Evolutionary conservation across 2,797 vertebrate genomes (phyloP).

Genomic region (Oreortyx pictus): DNA sequence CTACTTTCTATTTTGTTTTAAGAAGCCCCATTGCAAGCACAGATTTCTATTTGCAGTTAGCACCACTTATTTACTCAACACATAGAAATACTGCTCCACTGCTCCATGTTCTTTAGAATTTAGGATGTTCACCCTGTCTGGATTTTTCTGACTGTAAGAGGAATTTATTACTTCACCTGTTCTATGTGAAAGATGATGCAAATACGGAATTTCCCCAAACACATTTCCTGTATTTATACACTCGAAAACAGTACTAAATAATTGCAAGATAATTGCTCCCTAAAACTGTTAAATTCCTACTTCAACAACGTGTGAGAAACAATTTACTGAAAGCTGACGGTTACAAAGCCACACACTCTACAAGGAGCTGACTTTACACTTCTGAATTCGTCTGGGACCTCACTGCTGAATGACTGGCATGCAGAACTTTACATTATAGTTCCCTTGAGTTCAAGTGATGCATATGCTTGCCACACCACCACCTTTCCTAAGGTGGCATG

Average conservation of each 20-base stretch:
- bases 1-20: not conserved
- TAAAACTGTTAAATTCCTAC: not conserved
- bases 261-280: not conserved
- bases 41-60: not conserved
- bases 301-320: not conserved
- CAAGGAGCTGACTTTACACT: not conserved
- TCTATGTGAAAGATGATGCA: not conserved
- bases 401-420: not conserved
- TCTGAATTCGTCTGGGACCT: not conserved
- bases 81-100: not conserved
- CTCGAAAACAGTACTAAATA: not conserved
- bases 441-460: not conserved
- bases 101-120: not conserved
- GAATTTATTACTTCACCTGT: not conserved
- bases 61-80: not conserved
- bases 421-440: not conserved
- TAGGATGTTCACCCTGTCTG: not conserved
- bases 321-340: rapidly evolving
- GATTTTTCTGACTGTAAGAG: not conserved
- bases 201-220: not conserved
- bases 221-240: not conserved
- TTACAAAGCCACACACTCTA: not conserved
- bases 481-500: rapidly evolving
- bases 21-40: not conserved
- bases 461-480: rapidly evolving